A percentile compares a stretch with the other conserved stretches of the same genome.
These are phyloP conservation scores for Acipenser ruthenus DNA, from an alignment of 2,797 vertebrate genomes.

Conservation along the genomic window DNA sequence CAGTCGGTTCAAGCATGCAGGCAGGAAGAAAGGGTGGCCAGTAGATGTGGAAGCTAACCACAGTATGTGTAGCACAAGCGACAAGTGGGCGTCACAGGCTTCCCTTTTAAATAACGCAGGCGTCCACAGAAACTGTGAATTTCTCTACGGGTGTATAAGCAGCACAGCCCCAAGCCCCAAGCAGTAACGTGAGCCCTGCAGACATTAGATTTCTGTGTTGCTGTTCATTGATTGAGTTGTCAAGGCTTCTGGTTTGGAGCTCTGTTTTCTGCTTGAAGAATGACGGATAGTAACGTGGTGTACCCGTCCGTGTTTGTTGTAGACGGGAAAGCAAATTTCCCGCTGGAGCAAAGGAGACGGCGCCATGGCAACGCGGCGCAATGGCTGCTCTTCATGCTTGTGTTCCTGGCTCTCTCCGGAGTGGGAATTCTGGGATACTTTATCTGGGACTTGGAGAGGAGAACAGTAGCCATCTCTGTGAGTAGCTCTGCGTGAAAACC, in stretches of 20 bases:
- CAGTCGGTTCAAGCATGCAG: background rate
- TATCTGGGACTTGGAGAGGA: constrained; percentile 48
- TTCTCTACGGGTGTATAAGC: background rate
- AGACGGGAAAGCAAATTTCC: constrained; percentile 38
- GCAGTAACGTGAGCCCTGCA: background rate
- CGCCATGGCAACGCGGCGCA: constrained; percentile 8
- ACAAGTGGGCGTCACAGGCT: background rate
- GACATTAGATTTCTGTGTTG: background rate
- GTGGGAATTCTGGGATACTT: constrained; percentile 50
- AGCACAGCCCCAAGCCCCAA: background rate
- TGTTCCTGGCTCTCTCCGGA: constrained; percentile 44
- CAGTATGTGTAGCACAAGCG: no score
- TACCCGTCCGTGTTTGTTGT: constrained; percentile 43
- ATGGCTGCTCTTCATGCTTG: constrained; percentile 43
- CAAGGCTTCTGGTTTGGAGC: background rate
- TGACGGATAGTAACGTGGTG: constrained; percentile 15
- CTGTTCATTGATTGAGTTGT: background rate
- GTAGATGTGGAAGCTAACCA: background rate
- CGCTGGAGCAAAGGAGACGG: constrained; percentile 22
- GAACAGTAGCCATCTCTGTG: constrained; percentile 21
- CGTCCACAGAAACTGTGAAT: no score
- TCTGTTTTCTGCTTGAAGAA: constrained; percentile 2
- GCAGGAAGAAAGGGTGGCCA: background rate
- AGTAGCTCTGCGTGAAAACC: constrained; percentile 32
- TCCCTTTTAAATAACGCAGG: background rate